Evolutionary conservation across 1,140 invertebrate species (phyloP), one percentile per base, ranked within the genome.

Genomic region (Drosophila micromelanica): DNA sequence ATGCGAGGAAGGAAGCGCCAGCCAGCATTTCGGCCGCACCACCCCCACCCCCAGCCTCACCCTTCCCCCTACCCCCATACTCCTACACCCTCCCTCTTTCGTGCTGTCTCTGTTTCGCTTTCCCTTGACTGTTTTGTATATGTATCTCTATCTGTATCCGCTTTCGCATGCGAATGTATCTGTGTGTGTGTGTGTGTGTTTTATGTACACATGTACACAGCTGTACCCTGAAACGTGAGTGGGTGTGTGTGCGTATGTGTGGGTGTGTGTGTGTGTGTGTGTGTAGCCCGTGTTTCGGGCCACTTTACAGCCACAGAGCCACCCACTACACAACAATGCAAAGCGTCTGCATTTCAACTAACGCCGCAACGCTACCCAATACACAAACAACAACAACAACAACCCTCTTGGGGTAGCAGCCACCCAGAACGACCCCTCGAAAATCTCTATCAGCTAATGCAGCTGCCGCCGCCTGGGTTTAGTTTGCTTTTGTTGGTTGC

Each of bases 281-380:
- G 57, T 71, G 48, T 67, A 52, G 73, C 15, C 51, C 51, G 59
- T 85, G 81, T 86, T 87, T 78, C 72, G 82, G 84, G 80, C 82
- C 82, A 87, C 81, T 87, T 87, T 87, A 87, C 82, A 86, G 82
- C 82, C 82, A 79, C 79, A 82, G 78, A 59, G 43, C 52, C 68
- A 76, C 80, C 76, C 78, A 65, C 61, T 56, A 70, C 76, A 86
- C 82, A 86, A 86, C 82, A 87, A 89, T 89, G 84, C 84, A 87
- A 87, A 89, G 73, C 78, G 82, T 87, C 82, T 87, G 82, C 84
- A 87, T 87, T 87, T 87, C 82, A 89, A 89, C 82, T 89, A 89
- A 87, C 77, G 81, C 81, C 82, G 70, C 61, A 51, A 54, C 40
- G 52, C 63, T 46, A 46, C 80, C 80, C 76, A 84, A 80, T 68